These are phyloP conservation scores for Gadopsis bispinosus DNA, from an alignment of 2,797 vertebrate genomes.

Conservation along the genomic window DNA sequence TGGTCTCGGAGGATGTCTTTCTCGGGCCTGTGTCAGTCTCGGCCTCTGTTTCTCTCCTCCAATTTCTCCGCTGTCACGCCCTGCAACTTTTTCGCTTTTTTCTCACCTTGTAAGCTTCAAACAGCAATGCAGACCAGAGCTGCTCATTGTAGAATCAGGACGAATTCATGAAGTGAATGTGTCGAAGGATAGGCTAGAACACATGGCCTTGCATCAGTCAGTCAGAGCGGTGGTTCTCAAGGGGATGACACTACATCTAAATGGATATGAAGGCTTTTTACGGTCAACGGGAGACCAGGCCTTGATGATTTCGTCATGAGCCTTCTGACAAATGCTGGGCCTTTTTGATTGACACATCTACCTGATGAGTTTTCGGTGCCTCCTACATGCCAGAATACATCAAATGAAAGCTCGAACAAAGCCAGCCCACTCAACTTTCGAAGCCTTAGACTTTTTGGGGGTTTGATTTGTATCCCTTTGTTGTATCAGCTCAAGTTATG, in stretches of 20 bases:
- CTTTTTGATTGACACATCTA: constrained; percentile 38
- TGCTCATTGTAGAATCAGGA: constrained; percentile 50
- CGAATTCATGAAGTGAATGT: constrained; percentile 17
- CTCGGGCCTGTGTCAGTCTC: constrained; percentile 8
- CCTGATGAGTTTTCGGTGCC: constrained; percentile 25
- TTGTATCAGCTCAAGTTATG: constrained; percentile 27
- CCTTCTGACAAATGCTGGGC: constrained; percentile 10
- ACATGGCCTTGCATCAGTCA: constrained; percentile 46
- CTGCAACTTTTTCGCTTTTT: constrained; percentile 17
- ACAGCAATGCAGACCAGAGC: constrained; percentile 25
- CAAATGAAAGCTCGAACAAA: constrained; percentile 49
- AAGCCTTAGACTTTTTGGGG: constrained; percentile 33
- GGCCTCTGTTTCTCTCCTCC: constrained; percentile 23
- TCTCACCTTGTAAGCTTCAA: constrained; percentile 53
- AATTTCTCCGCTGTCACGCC: constrained; percentile 52
- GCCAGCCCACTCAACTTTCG: constrained; percentile 22
- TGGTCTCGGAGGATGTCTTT: constrained; percentile 28
- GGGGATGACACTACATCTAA: constrained; percentile 15
- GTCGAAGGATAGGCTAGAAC: constrained; percentile 16
- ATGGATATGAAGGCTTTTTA: constrained; percentile 37
- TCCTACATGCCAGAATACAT: constrained; percentile 26
- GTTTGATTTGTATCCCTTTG: constrained; percentile 42
- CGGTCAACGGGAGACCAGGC: constrained; percentile 35
- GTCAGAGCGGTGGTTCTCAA: constrained; percentile 17
- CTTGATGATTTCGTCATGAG: constrained; percentile 50